Evolutionary conservation across 2,113 vertebrate species (phyloP), one percentile per base, ranked within the genome.

Genomic region (Catharus bicknelli): DNA sequence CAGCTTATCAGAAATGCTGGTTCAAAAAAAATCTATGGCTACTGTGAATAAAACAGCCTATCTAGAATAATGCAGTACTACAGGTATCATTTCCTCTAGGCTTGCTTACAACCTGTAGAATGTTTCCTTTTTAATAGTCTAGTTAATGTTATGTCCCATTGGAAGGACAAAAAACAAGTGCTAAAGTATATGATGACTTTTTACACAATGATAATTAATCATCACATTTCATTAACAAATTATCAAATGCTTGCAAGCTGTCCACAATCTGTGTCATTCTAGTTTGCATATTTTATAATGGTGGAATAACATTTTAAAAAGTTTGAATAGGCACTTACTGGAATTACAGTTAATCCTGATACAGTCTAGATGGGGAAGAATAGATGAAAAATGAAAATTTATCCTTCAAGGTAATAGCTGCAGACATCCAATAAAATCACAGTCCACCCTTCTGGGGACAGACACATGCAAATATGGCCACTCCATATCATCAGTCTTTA

Each of bases 311-410:
- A 98, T 98, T 98, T 98, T 98, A 98, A 98, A 98, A 98, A 99
- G 98, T 97, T 98, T 98, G 98, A 99, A 99, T 98, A 98, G 98
- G 98, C 98, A 99, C 99, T 99, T 99, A 99, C 99, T 99, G 98
- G 99, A 98, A 98, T 99, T 99, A 99, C 99, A 99, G 99, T 99
- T 99, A 98, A 99, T 99, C 99, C 99, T 99, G 98, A 99, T 98
- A 99, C 99, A 99, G 99, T 99, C 99, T 99, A 99, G 99, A 99
- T 98, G 98, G 99, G 99, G 99, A 98, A 99, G 99, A 99, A 99
- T 99, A 99, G 98, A 99, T 99, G 98, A 99, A 97, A 98, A 98
- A 99, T 99, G 99, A 99, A 99, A 99, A 99, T 99, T 99, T 98
- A 99, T 99, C 99, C 99, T 99, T 99, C 99, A 99, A 99, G 96